Evolutionary conservation across 1,140 invertebrate genomes (phyloP).

Genomic region (Metaphire vulgaris): DNA sequence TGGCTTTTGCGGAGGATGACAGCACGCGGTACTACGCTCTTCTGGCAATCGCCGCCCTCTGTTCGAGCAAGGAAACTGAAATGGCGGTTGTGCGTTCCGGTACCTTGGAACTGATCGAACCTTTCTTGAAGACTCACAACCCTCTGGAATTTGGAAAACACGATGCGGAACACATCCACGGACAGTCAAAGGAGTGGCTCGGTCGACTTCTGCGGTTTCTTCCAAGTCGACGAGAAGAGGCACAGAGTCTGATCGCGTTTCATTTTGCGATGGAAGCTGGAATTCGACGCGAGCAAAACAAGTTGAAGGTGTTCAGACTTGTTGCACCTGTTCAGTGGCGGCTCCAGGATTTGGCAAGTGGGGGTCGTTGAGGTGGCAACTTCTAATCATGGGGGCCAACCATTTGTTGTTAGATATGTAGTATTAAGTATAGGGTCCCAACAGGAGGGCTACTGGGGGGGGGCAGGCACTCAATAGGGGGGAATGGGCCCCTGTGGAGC

Average conservation of each 20-base stretch:
- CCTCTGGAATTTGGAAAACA: slow-evolving; percentile 91
- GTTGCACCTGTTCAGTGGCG: too few relatives aligned
- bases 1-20: slow-evolving; percentile 93
- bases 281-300: slow-evolving; percentile 92
- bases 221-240: slow-evolving; percentile 91
- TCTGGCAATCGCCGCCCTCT: slow-evolving; percentile 88
- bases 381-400: too few relatives aligned
- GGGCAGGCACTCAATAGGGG: too few relatives aligned
- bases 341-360: too few relatives aligned
- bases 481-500: too few relatives aligned
- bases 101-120: slow-evolving; percentile 89
- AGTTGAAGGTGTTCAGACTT: slow-evolving; percentile 73
- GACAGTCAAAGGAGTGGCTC: slow-evolving; percentile 93
- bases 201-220: slow-evolving; percentile 87
- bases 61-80: slow-evolving; percentile 97
- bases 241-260: slow-evolving; percentile 91
- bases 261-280: slow-evolving; percentile 99
- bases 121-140: slow-evolving; percentile 87
- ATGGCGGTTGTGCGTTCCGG: slow-evolving; percentile 89
- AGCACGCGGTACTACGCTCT: slow-evolving; percentile 91
- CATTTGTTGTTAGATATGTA: too few relatives aligned
- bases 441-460: too few relatives aligned
- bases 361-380: too few relatives aligned
- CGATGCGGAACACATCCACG: slow-evolving; percentile 78
- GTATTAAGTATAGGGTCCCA: too few relatives aligned